phyloP scores from a whole-genome alignment of 1,140 invertebrate genomes.

The Neodiprion lecontei region DNA sequence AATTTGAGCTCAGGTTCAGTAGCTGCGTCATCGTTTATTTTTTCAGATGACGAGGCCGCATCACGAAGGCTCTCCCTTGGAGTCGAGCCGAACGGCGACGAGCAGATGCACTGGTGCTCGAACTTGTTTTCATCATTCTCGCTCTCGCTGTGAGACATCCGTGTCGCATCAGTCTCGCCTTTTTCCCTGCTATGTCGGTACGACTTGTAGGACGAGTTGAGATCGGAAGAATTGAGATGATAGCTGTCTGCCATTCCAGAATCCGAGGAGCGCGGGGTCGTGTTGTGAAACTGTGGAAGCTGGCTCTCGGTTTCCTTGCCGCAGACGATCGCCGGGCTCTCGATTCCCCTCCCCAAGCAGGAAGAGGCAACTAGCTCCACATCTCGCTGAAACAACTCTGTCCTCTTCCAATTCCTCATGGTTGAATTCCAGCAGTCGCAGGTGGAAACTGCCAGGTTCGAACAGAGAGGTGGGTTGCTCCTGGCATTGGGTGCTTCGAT shows the following conservation, averaged over 20 bases:
- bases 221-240: constrained; percentile 49
- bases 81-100: constrained; percentile 75
- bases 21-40: constrained; percentile 24
- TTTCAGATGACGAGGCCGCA: constrained; percentile 28
- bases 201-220: constrained; percentile 48
- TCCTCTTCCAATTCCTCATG: constrained; percentile 30
- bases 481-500: not conserved
- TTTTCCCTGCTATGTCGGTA: constrained; percentile 32
- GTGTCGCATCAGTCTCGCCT: constrained; percentile 22
- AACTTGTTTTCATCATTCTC: constrained; percentile 72
- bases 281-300: constrained; percentile 23
- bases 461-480: no score
- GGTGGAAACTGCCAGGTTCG: not conserved
- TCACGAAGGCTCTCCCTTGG: constrained; percentile 56
- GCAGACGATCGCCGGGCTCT: constrained; percentile 24
- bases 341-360: constrained; percentile 6
- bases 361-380: not conserved
- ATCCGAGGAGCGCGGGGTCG: constrained; percentile 72
- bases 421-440: constrained; percentile 1
- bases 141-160: constrained; percentile 47
- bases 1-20: not conserved
- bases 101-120: constrained; percentile 74
- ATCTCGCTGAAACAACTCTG: constrained; percentile 18
- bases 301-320: constrained; percentile 17
- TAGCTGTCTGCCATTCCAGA: constrained; percentile 84